Base-by-base conservation (phyloP, 2,113 vertebrate species). In the Felis chaus region DNA sequence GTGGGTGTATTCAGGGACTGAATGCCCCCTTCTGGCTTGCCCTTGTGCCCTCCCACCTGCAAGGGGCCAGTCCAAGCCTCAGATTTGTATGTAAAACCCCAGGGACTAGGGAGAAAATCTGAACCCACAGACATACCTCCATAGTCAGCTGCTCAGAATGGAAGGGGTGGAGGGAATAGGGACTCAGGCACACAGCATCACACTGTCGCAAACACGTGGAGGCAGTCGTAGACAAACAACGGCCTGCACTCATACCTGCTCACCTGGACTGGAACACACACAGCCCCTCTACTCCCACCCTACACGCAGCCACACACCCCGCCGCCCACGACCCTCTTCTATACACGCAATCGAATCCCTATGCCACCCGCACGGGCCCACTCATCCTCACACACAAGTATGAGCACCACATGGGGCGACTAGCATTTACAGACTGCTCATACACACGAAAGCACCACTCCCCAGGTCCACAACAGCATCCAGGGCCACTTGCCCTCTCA, bases 341-440 rank as follows among this genome's bases (percentile, higher is more conserved):
- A 81, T 14, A 45, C 7, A n/a, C n/a, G 69, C 19, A 14, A 11
- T 50, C 63, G 15, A 14, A 76, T 7, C 31, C 53, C 76, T 11
- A 0, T 3, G 1, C 21, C 15, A 5, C 33, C 29, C 57, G 3
- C 65, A 73, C 11, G 3, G 33, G 39, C 66, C 61, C 68, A 27
- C 16, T 76, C 57, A 48, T 3, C 2, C 53, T 81, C 12, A 1
- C 27, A 48, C 27, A 25, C 41, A 36, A 9, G 23, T 19, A 36
- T 12, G n/a, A 57, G n/a, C 29, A 4, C 19, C 0, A 4, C 41
- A 1, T 7, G 3, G 1, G 2, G 50, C 1, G 36, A 74, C 15
- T 29, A 12, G 19, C 63, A 66, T 36, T 69, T 41, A 10, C 29
- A 65, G 16, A 25, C 41, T 36, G 61, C 65, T 45, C 41, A 4